A percentile compares a stretch with the other conserved stretches of the same genome.
phyloP scores from a whole-genome alignment of 1,140 invertebrate genomes.

The Brachionus rotundiformis region DNA sequence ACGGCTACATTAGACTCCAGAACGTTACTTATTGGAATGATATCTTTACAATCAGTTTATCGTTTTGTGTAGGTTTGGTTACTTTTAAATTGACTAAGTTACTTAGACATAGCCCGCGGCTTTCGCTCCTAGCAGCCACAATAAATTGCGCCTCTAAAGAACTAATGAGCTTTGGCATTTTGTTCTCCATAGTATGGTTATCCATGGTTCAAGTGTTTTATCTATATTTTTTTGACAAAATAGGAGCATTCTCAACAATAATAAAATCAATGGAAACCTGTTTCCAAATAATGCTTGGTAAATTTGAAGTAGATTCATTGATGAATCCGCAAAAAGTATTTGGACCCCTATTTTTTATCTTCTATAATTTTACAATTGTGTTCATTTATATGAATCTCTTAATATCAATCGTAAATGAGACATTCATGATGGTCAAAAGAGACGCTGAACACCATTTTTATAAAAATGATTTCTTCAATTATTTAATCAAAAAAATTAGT shows the following conservation, averaged over 20 bases:
- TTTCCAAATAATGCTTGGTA: conserved; percentile 51
- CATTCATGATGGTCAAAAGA: conserved; percentile 27
- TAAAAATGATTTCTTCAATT: conserved; percentile 13
- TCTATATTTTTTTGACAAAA: conserved; percentile 61
- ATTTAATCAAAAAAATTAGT: conserved; percentile 18
- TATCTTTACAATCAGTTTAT: conserved; percentile 65
- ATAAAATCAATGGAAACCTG: conserved; percentile 32
- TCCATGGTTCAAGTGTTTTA: conserved; percentile 66
- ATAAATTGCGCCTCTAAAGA: conserved; percentile 58
- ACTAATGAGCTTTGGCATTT: conserved; percentile 62
- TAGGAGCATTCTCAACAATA: conserved; percentile 6
- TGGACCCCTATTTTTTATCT: background rate
- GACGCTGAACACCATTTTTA: conserved; percentile 33
- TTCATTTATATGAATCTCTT: conserved; percentile 41
- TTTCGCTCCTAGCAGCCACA: conserved; percentile 61
- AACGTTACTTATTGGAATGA: conserved; percentile 66
- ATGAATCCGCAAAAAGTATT: conserved; percentile 1
- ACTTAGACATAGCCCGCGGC: conserved; percentile 65
- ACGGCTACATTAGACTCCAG: conserved; percentile 67
- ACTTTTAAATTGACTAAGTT: conserved; percentile 67
- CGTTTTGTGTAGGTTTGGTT: conserved; percentile 65
- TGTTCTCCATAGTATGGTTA: conserved; percentile 63
- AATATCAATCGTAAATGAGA: conserved; percentile 41
- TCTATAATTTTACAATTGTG: conserved; percentile 37
- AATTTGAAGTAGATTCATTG: conserved; percentile 43